phyloP scores from a whole-genome alignment of 2,113 vertebrate species.

The Salvator merianae region DNA sequence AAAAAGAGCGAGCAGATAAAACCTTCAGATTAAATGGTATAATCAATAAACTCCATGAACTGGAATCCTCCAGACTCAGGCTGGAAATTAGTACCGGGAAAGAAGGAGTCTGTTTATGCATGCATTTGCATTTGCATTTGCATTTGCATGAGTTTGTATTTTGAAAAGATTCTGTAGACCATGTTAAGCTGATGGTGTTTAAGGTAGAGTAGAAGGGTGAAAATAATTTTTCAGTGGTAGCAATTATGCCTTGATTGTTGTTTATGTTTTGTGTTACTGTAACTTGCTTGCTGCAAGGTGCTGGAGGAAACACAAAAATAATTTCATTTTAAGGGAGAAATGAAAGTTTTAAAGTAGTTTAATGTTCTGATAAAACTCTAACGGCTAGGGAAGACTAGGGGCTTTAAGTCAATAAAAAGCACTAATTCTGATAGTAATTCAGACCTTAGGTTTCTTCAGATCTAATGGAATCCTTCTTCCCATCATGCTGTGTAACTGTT shows the following conservation, averaged over 20 bases:
- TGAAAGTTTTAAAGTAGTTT: slow-evolving; percentile 81
- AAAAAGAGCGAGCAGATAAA: slow-evolving; percentile 8
- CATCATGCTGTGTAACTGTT: slow-evolving; percentile 41
- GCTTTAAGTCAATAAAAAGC: slow-evolving; percentile 66
- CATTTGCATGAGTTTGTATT: slow-evolving; percentile 14
- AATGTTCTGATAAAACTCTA: slow-evolving; percentile 76
- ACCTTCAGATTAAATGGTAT: slow-evolving; percentile 55
- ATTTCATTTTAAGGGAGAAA: slow-evolving; percentile 79
- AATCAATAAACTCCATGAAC: slow-evolving; percentile 61
- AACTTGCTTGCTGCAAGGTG: slow-evolving; percentile 72
- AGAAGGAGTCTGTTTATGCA: slow-evolving; percentile 10
- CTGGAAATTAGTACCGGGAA: slow-evolving; percentile 40
- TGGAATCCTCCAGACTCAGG: slow-evolving; percentile 45
- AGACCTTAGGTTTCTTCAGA: slow-evolving; percentile 69
- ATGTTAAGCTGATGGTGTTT: slow-evolving; percentile 33
- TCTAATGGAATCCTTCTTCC: slow-evolving; percentile 39
- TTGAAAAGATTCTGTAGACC: slow-evolving; percentile 22
- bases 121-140: neutral
- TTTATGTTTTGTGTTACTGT: slow-evolving; percentile 74
- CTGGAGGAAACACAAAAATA: slow-evolving; percentile 74
- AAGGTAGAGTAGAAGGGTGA: slow-evolving; percentile 5
- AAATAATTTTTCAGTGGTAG: slow-evolving; percentile 50
- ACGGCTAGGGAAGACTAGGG: slow-evolving; percentile 70
- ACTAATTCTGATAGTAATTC: slow-evolving; percentile 79
- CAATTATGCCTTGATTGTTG: slow-evolving; percentile 78